Evolutionary conservation across 2,888 invertebrate species (phyloP), one percentile per base, ranked within the genome.

Genomic region (Drosophila flavopinicola): DNA sequence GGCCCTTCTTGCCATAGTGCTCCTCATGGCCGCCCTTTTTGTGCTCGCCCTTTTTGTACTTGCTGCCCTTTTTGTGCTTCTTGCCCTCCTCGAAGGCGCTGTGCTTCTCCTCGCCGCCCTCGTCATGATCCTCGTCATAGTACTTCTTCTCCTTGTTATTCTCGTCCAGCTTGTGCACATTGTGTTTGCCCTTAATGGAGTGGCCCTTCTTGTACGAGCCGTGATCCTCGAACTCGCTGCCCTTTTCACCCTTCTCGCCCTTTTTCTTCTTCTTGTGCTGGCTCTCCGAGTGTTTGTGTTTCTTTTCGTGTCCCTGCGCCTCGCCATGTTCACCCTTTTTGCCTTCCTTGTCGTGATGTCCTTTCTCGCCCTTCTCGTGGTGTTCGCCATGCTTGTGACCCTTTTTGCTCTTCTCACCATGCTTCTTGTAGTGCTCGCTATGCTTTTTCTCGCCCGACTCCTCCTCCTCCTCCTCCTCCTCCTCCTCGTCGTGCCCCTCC

Each of bases 61-160:
- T 94, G 5, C 95, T 95, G 58, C 96, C 96, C 91, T 96, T 95
- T 91, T 96, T 95, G 91, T 95, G 94, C 20, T 94, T 95, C 78
- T 95, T 95, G 86, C 94, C 95, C 88, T 96, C 95, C 87, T 96
- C 95, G 90, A 94, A 94, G 29, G 93, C 95, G 66, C 96, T 96
- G 87, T 96, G 95, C 86, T 96, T 95, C 88, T 95, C 95, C 89
- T 96, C 95, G 78, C 95, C 95, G 0, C 95, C 96, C 37, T 94
- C 94, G 84, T 95, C 95, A 77, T 96, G 96, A 83, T 96, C 94
- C 91, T 96, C 96, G 78, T 96, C 96, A 90, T 94, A 96, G 93
- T 95, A 96, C 87, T 96, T 94, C 88, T 96, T 96, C 85, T 96
- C 95, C 90, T 96, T 96, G 89, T 96, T 95, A 91, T 94, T 96